These are phyloP conservation scores for Elgaria multicarinata DNA, from an alignment of 2,113 vertebrate genomes.

Conservation along the genomic window DNA sequence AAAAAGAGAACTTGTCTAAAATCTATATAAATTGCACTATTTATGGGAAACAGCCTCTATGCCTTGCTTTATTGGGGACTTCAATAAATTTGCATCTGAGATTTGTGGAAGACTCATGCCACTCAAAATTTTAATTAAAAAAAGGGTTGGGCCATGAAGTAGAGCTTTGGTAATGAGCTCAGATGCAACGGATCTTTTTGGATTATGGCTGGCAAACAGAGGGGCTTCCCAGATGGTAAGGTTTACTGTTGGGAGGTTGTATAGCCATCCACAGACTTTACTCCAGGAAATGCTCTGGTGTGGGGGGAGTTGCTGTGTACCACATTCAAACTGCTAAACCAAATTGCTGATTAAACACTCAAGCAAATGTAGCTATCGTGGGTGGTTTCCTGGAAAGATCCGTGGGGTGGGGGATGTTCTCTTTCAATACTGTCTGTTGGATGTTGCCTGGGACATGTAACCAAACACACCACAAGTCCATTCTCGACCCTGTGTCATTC, in stretches of 20 bases:
- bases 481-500: not conserved
- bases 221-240: not conserved
- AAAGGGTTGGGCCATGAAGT: not conserved
- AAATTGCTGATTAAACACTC: not conserved
- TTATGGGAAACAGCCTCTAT: not conserved
- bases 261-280: not conserved
- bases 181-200: not conserved
- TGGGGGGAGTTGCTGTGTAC: not conserved
- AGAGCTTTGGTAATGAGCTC: not conserved
- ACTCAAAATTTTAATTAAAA: not conserved
- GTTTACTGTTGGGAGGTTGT: not conserved
- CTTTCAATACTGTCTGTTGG: not conserved
- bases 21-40: constrained; percentile 12
- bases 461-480: not conserved
- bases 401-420: not conserved
- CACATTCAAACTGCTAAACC: not conserved
- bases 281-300: not conserved
- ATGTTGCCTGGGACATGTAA: not conserved
- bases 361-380: not conserved
- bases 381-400: not conserved
- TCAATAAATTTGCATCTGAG: not conserved
- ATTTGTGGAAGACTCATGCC: not conserved
- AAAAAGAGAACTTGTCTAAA: constrained; percentile 41
- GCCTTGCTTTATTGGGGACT: not conserved
- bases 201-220: too few species aligned